Conservation (phyloP, 2,888 invertebrate species). For the Callinectes sapidus region DNA sequence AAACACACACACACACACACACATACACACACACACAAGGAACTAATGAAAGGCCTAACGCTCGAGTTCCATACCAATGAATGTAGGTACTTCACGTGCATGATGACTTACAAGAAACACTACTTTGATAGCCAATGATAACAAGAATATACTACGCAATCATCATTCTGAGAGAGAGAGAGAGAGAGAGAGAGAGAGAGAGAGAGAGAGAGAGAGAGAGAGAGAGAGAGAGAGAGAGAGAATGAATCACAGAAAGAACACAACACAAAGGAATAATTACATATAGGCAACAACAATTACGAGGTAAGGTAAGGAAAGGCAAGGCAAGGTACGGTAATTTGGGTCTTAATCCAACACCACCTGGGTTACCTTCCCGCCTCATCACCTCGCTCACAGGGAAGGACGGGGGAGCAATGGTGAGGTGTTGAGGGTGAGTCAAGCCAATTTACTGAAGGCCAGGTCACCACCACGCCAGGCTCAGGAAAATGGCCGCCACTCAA, state of each 20-base stretch:
- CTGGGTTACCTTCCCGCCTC: too few species aligned
- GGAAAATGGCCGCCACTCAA: too few species aligned
- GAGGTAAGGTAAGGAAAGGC: neutral
- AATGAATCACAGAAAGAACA: neutral
- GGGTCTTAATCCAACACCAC: neutral
- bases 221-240: slow-evolving; percentile 36
- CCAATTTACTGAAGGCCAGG: too few species aligned
- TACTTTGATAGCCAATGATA: neutral
- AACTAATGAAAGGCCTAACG: neutral
- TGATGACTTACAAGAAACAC: neutral
- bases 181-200: slow-evolving; percentile 37
- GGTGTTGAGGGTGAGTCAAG: too few species aligned
- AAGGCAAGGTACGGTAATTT: neutral
- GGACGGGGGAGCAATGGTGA: too few species aligned
- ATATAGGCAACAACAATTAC: neutral
- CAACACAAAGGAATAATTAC: neutral
- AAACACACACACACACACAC: slow-evolving; percentile 40
- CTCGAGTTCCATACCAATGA: neutral
- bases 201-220: slow-evolving; percentile 37
- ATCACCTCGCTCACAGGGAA: too few species aligned
- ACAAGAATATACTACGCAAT: neutral
- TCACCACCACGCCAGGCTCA: too few species aligned
- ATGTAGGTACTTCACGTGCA: neutral
- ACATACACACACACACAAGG: slow-evolving; percentile 36
- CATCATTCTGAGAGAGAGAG: neutral